Evolutionary conservation across 1,140 invertebrate genomes (phyloP).

Genomic region (Drosophila bocki): DNA sequence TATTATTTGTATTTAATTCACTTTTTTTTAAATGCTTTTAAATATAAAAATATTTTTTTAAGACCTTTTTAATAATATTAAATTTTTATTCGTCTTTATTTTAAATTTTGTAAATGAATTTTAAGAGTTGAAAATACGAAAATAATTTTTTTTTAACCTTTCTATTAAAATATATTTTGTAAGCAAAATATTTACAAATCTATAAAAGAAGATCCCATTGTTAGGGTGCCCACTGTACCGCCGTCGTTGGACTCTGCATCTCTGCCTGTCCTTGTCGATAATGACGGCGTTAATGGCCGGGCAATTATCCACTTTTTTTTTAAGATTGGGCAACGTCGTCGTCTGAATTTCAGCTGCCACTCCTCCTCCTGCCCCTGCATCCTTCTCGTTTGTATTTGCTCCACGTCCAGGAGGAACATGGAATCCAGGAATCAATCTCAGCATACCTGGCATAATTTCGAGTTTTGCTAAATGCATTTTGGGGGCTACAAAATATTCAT

Average conservation of each 20-base stretch:
- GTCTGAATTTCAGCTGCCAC: slow-evolving; percentile 10
- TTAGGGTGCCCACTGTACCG: not conserved
- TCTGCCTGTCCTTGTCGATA: slow-evolving; percentile 41
- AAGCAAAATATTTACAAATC: not conserved
- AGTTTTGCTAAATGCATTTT: slow-evolving; percentile 31
- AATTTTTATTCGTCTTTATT: not conserved
- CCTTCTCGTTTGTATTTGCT: slow-evolving; percentile 29
- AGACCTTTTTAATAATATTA: not conserved
- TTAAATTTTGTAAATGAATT: too few relatives aligned
- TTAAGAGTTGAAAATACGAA: not conserved
- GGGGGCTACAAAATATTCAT: slow-evolving; percentile 34
- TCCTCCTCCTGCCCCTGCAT: too few relatives aligned
- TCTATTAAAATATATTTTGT: not conserved
- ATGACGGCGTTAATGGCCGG: slow-evolving; percentile 57
- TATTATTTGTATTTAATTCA: not conserved
- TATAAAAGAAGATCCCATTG: not conserved
- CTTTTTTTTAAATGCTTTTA: not conserved
- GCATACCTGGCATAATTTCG: slow-evolving; percentile 47
- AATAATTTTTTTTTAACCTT: too few relatives aligned
- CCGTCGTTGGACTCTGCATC: slow-evolving; percentile 3
- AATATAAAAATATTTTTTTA: too few relatives aligned
- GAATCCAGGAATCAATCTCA: slow-evolving; percentile 30
- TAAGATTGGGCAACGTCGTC: slow-evolving; percentile 6
- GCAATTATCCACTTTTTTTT: slow-evolving; percentile 29
- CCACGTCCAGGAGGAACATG: slow-evolving; percentile 20